Percentiles rank a stretch among this genome's conserved stretches.
Conservation (phyloP, 2,888 invertebrate species). For the Vesta saturnalis region DNA sequence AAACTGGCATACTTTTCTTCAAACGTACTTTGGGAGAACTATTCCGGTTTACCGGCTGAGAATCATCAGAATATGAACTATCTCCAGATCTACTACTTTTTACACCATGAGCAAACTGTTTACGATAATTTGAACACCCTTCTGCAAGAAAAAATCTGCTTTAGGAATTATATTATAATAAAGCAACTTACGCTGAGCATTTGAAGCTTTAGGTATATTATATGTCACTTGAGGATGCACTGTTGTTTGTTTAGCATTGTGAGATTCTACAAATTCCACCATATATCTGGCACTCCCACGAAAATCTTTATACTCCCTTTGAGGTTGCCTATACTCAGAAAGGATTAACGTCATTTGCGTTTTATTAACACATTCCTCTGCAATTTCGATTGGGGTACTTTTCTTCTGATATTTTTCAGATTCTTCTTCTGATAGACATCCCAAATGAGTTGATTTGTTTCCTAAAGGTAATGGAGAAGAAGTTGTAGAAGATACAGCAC, state of each 20-base stretch:
- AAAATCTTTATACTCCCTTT: conserved; percentile 66
- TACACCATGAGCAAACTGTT: conserved; percentile 77
- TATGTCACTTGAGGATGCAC: conserved; percentile 69
- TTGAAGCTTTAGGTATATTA: conserved; percentile 65
- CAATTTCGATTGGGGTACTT: conserved; percentile 45
- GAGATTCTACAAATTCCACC: conserved; percentile 46
- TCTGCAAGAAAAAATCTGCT: no score
- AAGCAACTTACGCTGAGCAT: not conserved
- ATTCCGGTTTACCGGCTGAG: conserved; percentile 50
- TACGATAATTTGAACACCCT: conserved; percentile 73
- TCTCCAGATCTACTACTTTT: conserved; percentile 63
- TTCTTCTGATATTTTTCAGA: conserved; percentile 30
- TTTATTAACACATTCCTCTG: conserved; percentile 61
- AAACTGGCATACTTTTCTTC: conserved; percentile 50
- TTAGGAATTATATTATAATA: no score
- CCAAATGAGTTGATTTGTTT: conserved; percentile 14
- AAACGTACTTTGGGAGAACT: conserved; percentile 51
- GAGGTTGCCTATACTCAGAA: conserved; percentile 66
- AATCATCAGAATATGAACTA: conserved; percentile 67
- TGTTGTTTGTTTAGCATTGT: conserved; percentile 56
- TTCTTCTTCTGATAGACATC: not conserved
- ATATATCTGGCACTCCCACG: conserved; percentile 54
- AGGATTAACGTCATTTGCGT: conserved; percentile 66
- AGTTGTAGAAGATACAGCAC: conserved; percentile 70
- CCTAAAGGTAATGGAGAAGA: conserved; percentile 63